These are phyloP conservation scores for Scarus forsteni DNA, from an alignment of 2,797 vertebrate species.

Conservation along the genomic window DNA sequence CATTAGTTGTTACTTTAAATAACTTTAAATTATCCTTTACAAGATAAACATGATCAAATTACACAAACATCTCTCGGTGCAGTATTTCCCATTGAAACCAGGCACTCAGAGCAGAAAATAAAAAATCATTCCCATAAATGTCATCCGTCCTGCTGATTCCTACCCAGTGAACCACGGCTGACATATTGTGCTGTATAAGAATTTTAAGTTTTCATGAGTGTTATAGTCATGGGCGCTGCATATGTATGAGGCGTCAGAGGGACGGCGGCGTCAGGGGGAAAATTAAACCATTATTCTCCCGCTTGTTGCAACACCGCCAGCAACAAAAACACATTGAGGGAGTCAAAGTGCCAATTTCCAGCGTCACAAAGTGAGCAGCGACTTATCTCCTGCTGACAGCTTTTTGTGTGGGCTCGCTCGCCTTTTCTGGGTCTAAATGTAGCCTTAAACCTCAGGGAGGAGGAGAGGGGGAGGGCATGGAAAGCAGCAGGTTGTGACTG, in stretches of 20 bases:
- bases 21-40: too few relatives aligned
- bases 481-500: conserved; percentile 25
- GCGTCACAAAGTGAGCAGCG: conserved; percentile 43
- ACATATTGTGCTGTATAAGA: conserved; percentile 28
- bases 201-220: conserved; percentile 53
- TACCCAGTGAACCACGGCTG: conserved; percentile 29
- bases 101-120: not conserved
- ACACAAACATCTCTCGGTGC: conserved; percentile 1
- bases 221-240: conserved; percentile 9
- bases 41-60: not conserved
- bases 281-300: conserved; percentile 59
- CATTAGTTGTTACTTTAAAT: too few relatives aligned
- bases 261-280: not conserved
- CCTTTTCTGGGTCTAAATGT: conserved; percentile 30
- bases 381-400: conserved; percentile 61
- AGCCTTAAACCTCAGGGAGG: conserved; percentile 10
- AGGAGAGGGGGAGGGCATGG: not conserved
- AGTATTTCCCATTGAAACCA: not conserved
- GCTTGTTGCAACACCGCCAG: conserved; percentile 47
- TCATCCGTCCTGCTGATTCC: conserved; percentile 17
- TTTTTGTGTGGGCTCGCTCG: conserved; percentile 49
- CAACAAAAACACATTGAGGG: conserved; percentile 42
- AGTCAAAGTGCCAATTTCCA: conserved; percentile 59
- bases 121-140: conserved; percentile 32
- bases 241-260: conserved; percentile 38